Percentiles rank a stretch among this genome's conserved stretches.
These are phyloP conservation scores for Eleutherodactylus coqui DNA, from an alignment of 2,797 vertebrate species.

Conservation along the genomic window DNA sequence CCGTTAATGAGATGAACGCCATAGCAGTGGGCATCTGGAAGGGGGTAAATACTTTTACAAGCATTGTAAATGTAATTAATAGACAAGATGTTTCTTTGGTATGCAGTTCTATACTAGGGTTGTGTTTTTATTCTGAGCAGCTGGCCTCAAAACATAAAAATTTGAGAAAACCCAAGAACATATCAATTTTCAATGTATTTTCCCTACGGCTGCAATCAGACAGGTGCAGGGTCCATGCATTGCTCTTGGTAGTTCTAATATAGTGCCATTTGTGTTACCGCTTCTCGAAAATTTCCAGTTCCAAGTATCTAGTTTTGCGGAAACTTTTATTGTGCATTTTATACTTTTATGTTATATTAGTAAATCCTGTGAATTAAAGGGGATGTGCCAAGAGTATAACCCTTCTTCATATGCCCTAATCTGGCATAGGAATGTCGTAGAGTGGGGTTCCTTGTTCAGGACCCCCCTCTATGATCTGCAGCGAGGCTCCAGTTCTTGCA, in stretches of 20 bases:
- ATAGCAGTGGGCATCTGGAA: not conserved
- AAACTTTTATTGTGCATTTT: not conserved
- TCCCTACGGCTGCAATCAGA: not conserved
- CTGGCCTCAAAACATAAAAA: constrained; percentile 27
- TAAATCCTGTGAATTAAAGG: no score
- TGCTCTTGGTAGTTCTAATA: not conserved
- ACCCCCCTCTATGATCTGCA: no score
- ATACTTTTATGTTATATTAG: no score
- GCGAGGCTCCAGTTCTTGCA: no score
- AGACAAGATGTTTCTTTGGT: not conserved
- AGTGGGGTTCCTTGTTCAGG: no score
- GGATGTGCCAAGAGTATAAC: no score
- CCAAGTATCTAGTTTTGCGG: no score
- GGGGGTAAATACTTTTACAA: not conserved
- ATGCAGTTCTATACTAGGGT: not conserved
- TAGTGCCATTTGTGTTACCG: not conserved
- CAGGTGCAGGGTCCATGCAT: constrained; percentile 34
- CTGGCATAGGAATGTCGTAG: no score
- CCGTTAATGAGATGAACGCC: not conserved
- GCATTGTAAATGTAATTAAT: not conserved
- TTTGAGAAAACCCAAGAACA: not conserved
- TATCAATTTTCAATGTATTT: constrained; percentile 41
- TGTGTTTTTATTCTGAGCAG: constrained; percentile 12
- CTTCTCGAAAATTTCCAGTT: not conserved
- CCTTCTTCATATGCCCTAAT: no score